A percentile compares a stretch with the other conserved stretches of the same genome.
Evolutionary conservation across 2,888 invertebrate species (phyloP).

Genomic region (Lasius platythorax): DNA sequence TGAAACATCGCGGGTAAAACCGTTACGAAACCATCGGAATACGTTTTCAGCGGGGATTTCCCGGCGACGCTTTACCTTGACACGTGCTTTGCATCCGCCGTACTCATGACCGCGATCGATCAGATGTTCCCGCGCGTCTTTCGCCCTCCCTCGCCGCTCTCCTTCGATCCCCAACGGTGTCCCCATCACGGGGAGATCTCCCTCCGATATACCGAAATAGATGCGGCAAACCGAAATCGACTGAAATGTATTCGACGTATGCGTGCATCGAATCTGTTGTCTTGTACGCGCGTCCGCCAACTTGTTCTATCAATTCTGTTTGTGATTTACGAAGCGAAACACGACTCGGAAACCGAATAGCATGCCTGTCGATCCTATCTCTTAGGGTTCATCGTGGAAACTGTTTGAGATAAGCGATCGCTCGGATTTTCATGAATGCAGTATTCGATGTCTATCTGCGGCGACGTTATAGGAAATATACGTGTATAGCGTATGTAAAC

Average conservation of each 20-base stretch:
- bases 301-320: slow-evolving; percentile 35
- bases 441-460: neutral
- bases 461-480: neutral
- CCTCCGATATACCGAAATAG: slow-evolving; percentile 56
- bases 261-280: slow-evolving; percentile 38
- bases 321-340: slow-evolving; percentile 40
- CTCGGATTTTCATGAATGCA: slow-evolving; percentile 4
- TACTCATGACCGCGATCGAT: slow-evolving; percentile 63
- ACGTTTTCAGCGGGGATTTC: slow-evolving; percentile 55
- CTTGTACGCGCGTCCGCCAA: neutral
- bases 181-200: slow-evolving; percentile 20
- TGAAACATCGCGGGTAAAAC: neutral
- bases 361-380: neutral
- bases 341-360: slow-evolving; percentile 6
- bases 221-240: slow-evolving; percentile 43
- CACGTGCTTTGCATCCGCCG: slow-evolving; percentile 68
- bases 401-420: slow-evolving; percentile 13
- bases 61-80: slow-evolving; percentile 66
- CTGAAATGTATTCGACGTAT: slow-evolving; percentile 28
- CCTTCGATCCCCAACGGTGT: neutral
- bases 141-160: neutral
- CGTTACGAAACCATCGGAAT: neutral
- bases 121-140: slow-evolving; percentile 38
- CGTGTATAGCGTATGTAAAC: neutral
- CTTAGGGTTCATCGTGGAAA: slow-evolving; percentile 5